These are phyloP conservation scores for Monopterus albus DNA, from an alignment of 2,113 vertebrate species.

Conservation along the genomic window DNA sequence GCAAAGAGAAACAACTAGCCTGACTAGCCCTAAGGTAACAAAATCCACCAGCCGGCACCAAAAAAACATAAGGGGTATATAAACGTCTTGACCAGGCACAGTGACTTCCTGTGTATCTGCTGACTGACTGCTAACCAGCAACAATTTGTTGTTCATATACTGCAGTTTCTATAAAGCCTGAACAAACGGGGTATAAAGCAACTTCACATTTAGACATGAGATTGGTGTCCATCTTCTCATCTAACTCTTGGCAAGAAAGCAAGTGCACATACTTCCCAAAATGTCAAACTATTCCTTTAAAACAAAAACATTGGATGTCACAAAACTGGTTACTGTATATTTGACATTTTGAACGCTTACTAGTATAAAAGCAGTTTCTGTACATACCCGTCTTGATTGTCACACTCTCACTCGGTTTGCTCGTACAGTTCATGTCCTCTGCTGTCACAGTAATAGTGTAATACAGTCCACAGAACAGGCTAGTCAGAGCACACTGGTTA, in stretches of 20 bases:
- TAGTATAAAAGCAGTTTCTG: no score
- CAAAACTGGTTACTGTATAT: no score
- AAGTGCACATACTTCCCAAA: neutral
- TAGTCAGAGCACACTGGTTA: constrained; percentile 69
- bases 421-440: constrained; percentile 71
- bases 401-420: constrained; percentile 64
- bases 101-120: no score
- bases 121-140: no score
- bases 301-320: neutral
- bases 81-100: neutral
- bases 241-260: neutral
- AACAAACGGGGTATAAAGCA: neutral
- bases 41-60: no score
- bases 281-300: neutral
- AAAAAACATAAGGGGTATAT: no score
- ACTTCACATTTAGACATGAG: no score
- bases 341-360: no score
- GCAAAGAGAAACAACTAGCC: no score
- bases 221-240: no score
- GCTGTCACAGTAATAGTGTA: constrained; percentile 76
- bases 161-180: neutral
- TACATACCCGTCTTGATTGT: constrained; percentile 79
- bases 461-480: constrained; percentile 74
- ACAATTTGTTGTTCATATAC: neutral
- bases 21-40: no score